Evolutionary conservation across 1,140 invertebrate genomes (phyloP).

Genomic region (Danaus melanippus): DNA sequence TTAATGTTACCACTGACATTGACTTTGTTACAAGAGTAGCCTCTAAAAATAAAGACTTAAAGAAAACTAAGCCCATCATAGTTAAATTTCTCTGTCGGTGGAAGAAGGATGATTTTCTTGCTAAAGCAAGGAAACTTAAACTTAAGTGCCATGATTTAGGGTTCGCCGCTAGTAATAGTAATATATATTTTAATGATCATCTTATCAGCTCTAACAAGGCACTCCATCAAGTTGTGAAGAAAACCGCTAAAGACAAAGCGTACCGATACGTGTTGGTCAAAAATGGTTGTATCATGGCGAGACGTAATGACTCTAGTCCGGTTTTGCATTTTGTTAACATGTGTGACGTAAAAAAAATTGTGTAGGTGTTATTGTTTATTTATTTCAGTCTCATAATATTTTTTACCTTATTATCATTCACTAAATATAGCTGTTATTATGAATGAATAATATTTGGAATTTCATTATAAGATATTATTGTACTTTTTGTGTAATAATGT

Average conservation of each 20-base stretch:
- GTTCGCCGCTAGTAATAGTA: too few relatives aligned
- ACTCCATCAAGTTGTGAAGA: conserved; percentile 1
- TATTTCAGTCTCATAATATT: too few relatives aligned
- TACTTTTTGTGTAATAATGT: conserved; percentile 4
- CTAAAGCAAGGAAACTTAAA: conserved; percentile 2
- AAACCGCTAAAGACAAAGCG: conserved; percentile 2
- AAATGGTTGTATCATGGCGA: conserved; percentile 4
- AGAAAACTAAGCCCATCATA: conserved; percentile 2
- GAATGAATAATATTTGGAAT: conserved; percentile 1
- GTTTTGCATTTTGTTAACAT: conserved; percentile 4
- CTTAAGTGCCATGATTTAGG: conserved; percentile 6
- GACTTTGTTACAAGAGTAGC: conserved; percentile 3
- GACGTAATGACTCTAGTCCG: conserved; percentile 4
- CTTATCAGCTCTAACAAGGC: too few relatives aligned
- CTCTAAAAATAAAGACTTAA: conserved; percentile 7
- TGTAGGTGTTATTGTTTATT: conserved; percentile 7
- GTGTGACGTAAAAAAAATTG: conserved; percentile 9
- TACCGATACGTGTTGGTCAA: conserved; percentile 6
- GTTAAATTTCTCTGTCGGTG: conserved; percentile 1
- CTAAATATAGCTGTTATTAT: background rate
- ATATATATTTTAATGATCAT: too few relatives aligned
- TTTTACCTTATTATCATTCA: too few relatives aligned
- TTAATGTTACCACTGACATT: conserved; percentile 3
- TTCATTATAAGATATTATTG: background rate
- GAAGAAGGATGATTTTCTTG: conserved; percentile 5